Evolutionary conservation across 2,888 invertebrate species (phyloP), one percentile per base, ranked within the genome.

Genomic region (Incurvaria masculella): DNA sequence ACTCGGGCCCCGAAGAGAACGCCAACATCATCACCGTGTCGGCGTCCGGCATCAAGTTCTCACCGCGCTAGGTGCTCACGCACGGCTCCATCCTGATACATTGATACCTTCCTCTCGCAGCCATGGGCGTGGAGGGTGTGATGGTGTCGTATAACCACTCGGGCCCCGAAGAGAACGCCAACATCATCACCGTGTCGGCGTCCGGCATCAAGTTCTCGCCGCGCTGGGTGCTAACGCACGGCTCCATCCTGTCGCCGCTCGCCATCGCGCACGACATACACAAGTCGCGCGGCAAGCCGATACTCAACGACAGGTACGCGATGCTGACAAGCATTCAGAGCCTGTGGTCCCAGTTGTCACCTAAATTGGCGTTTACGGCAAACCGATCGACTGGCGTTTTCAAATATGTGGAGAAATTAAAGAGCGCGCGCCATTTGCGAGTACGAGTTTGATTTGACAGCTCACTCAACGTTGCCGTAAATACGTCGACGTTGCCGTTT

Each of bases 171-270:
- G 74, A 76, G 49, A 65, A 65, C n/a, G 68, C 75, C 0, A 76
- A 75, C 53, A 78, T 78, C 54, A 61, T 76, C 16, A 78, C 72
- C 0, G 75, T 75, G 3, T 72, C 81, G 1, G 72, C 78, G 1
- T 81, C 81, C 2, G 81, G 81, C 17, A 74, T 81, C 53, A 69
- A 68, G 51, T 80, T 81, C 61, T 69, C 72, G 44, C 62, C 71
- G n/a, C 64, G 79, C 18, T 80, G 80, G 79, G 72, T 81, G 23
- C 62, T 82, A 4, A 78, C 80, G 0, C 81, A 81, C 53, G 81
- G 81, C 2, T 76, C 78, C 21, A 68, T 80, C 11, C 63, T 81
- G 16, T 72, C 72, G 0, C 70, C 79, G 0, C 53, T 74, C n/a
- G 68, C 74, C 53, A 72, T 75, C 51, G 74, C 72, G 1, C 62